Evolutionary conservation across 1,140 invertebrate species (phyloP), one percentile per base, ranked within the genome.

Genomic region (Octopus bimaculoides): DNA sequence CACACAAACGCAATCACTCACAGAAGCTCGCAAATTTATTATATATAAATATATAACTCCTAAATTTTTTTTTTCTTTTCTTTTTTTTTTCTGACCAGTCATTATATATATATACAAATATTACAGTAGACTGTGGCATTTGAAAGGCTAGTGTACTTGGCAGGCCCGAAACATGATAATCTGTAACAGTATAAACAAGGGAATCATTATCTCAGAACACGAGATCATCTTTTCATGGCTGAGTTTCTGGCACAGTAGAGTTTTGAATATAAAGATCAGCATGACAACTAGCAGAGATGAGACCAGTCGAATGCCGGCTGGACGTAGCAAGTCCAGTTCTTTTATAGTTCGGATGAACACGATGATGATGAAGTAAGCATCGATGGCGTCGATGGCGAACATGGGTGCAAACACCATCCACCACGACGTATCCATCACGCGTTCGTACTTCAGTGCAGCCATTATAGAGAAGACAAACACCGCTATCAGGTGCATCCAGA

Each of bases 341-440:
- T 83, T 82, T 85, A 95, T 94, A 94, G 97, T 96, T 84, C 97
- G 92, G 85, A 98, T 96, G 86, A 97, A 95, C 73, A 98, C 94
- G 85, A 98, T 98, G 17, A 95, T 93, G 88, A 96, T 96, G 89
- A 98, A 98, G 90, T 99, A 98, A 17, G 95, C 94, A 90, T 96
- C 97, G 73, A 97, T 91, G 66, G 95, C 95, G 92, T 98, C 96
- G 82, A 94, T 95, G 41, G 96, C 92, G 91, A 97, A 99, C 52
- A 98, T 90, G 0, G 97, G 96, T 6, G 94, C 93, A 90, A 98
- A 97, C 53, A 97, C 93, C 77, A 93, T 92, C 94, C 96, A 97
- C 91, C 92, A 92, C 6, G 88, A 87, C 14, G 85, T 82, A 12
- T 80, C 77, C 5, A 86, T 84, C 77, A 87, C 12, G 8, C 77